These are phyloP conservation scores for Eilema caniola DNA, from an alignment of 2,888 invertebrate species.

Conservation along the genomic window DNA sequence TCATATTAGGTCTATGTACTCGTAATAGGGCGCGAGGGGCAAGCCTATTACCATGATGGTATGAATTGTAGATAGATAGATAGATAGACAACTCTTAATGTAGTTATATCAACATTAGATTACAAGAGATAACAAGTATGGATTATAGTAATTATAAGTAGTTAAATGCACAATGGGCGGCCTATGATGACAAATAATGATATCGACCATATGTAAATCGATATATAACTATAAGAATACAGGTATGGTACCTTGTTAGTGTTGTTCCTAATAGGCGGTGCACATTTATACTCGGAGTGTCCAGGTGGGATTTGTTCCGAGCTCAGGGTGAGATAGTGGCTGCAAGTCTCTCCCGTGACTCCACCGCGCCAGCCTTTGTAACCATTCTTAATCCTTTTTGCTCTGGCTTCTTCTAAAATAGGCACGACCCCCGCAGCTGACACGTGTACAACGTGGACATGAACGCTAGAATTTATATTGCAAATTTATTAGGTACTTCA, in stretches of 20 bases:
- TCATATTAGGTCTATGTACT: too few relatives aligned
- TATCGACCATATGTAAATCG: background rate
- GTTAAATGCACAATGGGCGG: too few relatives aligned
- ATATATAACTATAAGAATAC: background rate
- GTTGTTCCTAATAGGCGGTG: conserved; percentile 88
- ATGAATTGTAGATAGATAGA: too few relatives aligned
- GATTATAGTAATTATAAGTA: too few relatives aligned
- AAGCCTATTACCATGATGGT: too few relatives aligned
- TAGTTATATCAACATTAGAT: too few relatives aligned
- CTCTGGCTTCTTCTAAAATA: conserved; percentile 80
- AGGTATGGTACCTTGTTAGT: conserved; percentile 79
- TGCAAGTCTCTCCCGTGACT: conserved; percentile 89
- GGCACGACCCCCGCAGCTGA: conserved; percentile 87
- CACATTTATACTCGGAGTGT: conserved; percentile 89
- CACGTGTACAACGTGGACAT: conserved; percentile 89
- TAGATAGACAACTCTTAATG: too few relatives aligned
- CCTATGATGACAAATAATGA: too few relatives aligned
- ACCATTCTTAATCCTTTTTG: conserved; percentile 77
- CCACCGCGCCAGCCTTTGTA: conserved; percentile 82
- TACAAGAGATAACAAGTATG: too few relatives aligned
- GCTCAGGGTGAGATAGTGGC: conserved; percentile 88
- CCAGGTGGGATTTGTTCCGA: conserved; percentile 87
- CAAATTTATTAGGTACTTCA: background rate
- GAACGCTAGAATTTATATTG: conserved; percentile 71
- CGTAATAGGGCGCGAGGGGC: too few relatives aligned